Evolutionary conservation across 2,113 vertebrate genomes (phyloP), one percentile per base, ranked within the genome.

Genomic region (Mixornis gularis): DNA sequence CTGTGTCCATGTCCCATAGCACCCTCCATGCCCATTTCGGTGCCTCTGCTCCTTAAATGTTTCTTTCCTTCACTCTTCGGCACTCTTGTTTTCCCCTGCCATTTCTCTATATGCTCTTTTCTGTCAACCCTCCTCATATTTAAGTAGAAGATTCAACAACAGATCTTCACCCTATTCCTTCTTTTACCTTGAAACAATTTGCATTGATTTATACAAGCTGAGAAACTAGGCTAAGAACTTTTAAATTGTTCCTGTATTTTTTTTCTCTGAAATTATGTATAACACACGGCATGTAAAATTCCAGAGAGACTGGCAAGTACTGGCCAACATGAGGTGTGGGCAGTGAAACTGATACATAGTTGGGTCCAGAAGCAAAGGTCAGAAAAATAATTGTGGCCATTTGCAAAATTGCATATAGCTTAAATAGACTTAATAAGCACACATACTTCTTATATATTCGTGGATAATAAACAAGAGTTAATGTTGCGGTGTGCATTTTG

Each of bases 111-210:
- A 8, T 7, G 4, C 2, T 27, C 26, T 85, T 69, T 70, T 63
- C 43, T 5, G 0, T 46, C 21, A 71, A 34, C 5, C 11, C 9
- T 80, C 46, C 22, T 73, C 0, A 0, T 18, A 34, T 3, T 55
- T 46, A 59, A 22, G 15, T 13, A 2, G 2, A 77, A 69, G 64
- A 73, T 65, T 77, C 26, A 79, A 8, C 18, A 41, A 32, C 12
- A 62, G 18, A 56, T 26, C n/a, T 74, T 64, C 27, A 64, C 18
- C 3, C 5, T 64, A 17, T 53, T 73, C 51, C 30, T 53, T 52
- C 43, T 59, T 90, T 73, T 34, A 63, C 34, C 24, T 59, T 51
- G 46, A 44, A 93, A 79, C 12, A 69, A 34, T 0, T 0, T 49
- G 26, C 13, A 27, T 46, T 58, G 26, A 41, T 89, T 82, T 79